Conservation (phyloP, 1,140 invertebrate genomes). For the Drosophila tristis region DNA sequence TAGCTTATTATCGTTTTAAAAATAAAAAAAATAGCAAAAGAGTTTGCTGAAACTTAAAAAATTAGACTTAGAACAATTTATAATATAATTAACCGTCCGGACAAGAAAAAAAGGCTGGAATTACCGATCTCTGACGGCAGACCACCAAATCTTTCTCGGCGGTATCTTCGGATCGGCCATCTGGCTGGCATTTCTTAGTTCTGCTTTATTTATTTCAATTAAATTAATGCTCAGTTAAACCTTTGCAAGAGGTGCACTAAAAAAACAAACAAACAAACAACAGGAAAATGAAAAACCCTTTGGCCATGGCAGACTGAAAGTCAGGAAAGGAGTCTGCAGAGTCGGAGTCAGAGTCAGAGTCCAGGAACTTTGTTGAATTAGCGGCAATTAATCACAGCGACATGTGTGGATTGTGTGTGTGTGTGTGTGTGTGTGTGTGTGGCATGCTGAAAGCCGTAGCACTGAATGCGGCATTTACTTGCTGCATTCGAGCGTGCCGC, state of each 20-base stretch:
- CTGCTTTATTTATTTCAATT: conserved; percentile 37
- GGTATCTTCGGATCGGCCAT: conserved; percentile 20
- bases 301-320: no score
- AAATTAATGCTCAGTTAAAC: conserved; percentile 32
- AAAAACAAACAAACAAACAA: no score
- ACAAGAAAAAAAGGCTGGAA: no score
- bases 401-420: conserved; percentile 24
- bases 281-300: not conserved
- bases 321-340: no score
- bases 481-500: not conserved
- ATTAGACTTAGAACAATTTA: no score
- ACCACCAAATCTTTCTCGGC: no score
- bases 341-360: conserved; percentile 5
- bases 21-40: no score
- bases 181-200: conserved; percentile 15
- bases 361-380: conserved; percentile 25
- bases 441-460: conserved; percentile 11
- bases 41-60: no score
- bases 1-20: no score
- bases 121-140: no score
- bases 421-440: conserved; percentile 1
- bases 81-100: no score
- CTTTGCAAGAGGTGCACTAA: conserved; percentile 21
- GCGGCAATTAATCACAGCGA: conserved; percentile 47
- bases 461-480: conserved; percentile 10